These are phyloP conservation scores for Toxotes chatareus DNA, from an alignment of 2,113 vertebrate genomes.

Conservation along the genomic window DNA sequence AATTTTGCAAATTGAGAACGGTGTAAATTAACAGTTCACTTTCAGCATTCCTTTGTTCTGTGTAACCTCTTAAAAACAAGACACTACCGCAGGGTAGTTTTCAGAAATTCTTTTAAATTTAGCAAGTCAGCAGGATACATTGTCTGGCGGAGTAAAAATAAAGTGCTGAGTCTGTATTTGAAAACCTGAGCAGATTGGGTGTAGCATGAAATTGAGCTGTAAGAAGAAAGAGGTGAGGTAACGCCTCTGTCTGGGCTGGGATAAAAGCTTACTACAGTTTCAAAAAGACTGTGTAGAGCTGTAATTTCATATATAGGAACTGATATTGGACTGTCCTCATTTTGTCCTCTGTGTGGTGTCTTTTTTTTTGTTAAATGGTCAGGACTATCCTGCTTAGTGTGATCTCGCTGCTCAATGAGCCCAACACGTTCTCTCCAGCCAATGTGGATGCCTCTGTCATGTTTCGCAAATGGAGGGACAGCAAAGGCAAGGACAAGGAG, in stretches of 20 bases:
- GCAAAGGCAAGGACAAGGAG: conserved; percentile 99
- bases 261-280: conserved; percentile 14
- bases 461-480: conserved; percentile 99
- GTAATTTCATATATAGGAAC: conserved; percentile 7
- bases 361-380: background rate
- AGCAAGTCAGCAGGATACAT: conserved; percentile 32
- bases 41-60: conserved; percentile 25
- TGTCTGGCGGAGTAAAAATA: background rate
- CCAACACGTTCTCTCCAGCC: conserved; percentile 98
- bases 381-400: conserved; percentile 93
- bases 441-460: conserved; percentile 98
- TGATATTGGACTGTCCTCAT: conserved; percentile 11
- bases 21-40: conserved; percentile 11
- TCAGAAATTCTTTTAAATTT: conserved; percentile 29
- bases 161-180: conserved; percentile 54
- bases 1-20: background rate
- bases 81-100: conserved; percentile 5
- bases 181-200: conserved; percentile 35
- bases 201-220: conserved; percentile 39
- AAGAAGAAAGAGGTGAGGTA: conserved; percentile 22
- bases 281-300: background rate
- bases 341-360: conserved; percentile 1
- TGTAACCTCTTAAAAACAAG: conserved; percentile 7
- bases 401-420: conserved; percentile 98
- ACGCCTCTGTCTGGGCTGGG: conserved; percentile 3